phyloP scores from a whole-genome alignment of 2,797 vertebrate species.

The Phoebastria nigripes region DNA sequence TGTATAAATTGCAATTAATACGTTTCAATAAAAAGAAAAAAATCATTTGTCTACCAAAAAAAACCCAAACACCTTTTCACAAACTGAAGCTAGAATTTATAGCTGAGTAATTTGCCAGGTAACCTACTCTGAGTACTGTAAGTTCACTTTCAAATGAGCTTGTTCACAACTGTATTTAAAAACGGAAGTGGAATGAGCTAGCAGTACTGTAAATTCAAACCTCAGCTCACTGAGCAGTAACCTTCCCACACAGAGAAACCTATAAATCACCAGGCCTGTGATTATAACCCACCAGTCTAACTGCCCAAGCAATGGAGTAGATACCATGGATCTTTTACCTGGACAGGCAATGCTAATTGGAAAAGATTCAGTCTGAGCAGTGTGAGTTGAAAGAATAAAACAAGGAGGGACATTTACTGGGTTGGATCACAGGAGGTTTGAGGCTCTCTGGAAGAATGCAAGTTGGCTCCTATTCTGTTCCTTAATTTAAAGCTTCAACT shows the following conservation, averaged over 20 bases:
- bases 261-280: background rate
- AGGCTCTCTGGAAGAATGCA: background rate
- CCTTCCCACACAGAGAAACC: background rate
- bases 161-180: background rate
- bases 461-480: background rate
- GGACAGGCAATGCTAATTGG: background rate
- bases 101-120: background rate
- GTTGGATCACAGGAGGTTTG: background rate
- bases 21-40: background rate
- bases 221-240: background rate
- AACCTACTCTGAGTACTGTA: background rate
- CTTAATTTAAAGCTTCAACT: background rate
- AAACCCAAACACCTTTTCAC: background rate
- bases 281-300: slow-evolving; percentile 8
- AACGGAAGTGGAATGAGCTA: background rate
- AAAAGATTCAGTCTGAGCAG: background rate
- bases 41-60: background rate
- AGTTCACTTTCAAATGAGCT: slow-evolving; percentile 6
- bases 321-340: background rate
- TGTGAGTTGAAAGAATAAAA: background rate
- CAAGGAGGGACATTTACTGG: background rate
- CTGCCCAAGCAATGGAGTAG: background rate
- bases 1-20: background rate
- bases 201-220: background rate
- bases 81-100: background rate